Conservation (phyloP, 2,113 vertebrate species). For the Phocoena sinus region DNA sequence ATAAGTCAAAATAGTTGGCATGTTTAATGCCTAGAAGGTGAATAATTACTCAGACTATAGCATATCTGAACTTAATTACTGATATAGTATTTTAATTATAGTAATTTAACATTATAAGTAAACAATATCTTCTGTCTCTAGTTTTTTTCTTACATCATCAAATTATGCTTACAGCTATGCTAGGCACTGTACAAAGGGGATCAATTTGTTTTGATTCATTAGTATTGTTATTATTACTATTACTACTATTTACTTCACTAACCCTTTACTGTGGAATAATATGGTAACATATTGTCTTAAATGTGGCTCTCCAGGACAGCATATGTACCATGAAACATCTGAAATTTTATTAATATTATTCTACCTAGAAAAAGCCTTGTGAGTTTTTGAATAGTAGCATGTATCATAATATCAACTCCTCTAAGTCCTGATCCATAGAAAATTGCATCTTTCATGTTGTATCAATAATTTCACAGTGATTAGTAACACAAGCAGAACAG, state of each 20-base stretch:
- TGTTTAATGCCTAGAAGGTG: neutral
- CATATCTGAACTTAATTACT: neutral
- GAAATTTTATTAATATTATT: neutral
- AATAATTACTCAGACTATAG: neutral
- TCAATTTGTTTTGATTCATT: neutral
- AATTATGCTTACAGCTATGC: neutral
- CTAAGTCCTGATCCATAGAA: neutral
- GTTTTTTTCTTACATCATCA: neutral
- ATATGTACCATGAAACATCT: neutral
- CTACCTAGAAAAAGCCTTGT: neutral
- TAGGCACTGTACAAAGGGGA: neutral
- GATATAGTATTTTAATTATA: conserved; percentile 17
- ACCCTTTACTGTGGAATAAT: neutral
- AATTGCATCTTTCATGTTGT: neutral
- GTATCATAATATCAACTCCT: neutral
- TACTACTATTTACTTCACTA: neutral
- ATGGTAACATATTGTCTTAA: neutral
- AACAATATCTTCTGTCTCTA: neutral
- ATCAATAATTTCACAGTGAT: conserved; percentile 27
- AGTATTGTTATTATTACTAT: neutral
- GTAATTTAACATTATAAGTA: neutral
- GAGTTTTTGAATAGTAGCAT: neutral
- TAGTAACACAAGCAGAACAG: neutral
- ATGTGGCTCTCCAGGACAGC: neutral
- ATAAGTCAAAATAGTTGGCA: neutral